Percentiles rank a stretch among this genome's conserved stretches.
Evolutionary conservation across 1,140 invertebrate genomes (phyloP).

Genomic region (Drosophila rufa): DNA sequence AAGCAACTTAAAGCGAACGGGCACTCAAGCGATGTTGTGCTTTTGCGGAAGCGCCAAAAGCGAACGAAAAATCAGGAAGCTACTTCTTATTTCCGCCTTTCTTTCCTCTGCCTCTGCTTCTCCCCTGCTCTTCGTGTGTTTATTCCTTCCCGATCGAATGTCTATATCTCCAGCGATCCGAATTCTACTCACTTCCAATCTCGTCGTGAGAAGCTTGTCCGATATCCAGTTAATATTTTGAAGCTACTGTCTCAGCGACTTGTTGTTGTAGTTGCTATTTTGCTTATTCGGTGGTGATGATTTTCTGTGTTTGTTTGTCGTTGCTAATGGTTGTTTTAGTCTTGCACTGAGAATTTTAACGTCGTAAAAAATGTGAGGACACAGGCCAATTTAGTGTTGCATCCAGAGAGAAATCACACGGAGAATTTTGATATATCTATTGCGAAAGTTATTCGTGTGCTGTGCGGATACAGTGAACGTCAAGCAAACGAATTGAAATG

Average conservation of each 20-base stretch:
- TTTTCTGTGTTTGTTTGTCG: conserved; percentile 11
- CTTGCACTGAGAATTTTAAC: conserved; percentile 77
- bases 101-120: conserved; percentile 14
- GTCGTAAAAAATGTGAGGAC: conserved; percentile 52
- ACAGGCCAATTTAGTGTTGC: conserved; percentile 69
- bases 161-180: conserved; percentile 2
- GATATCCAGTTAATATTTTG: conserved; percentile 13
- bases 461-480: conserved; percentile 69
- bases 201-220: conserved; percentile 17
- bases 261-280: conserved; percentile 13
- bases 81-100: conserved; percentile 67
- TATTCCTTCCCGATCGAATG: conserved; percentile 10
- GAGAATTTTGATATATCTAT: conserved; percentile 72
- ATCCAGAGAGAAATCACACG: conserved; percentile 71
- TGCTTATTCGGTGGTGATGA: conserved; percentile 13
- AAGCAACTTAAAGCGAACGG: conserved; percentile 42
- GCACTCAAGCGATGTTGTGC: conserved; percentile 18
- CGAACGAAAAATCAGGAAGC: conserved; percentile 66
- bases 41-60: conserved; percentile 58
- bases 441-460: conserved; percentile 72
- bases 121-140: not conserved
- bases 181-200: conserved; percentile 62
- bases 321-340: conserved; percentile 22
- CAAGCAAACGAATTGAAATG: conserved; percentile 75
- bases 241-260: conserved; percentile 25